Conservation (phyloP, 2,888 invertebrate genomes). For the Pandemis cinnamomeana region DNA sequence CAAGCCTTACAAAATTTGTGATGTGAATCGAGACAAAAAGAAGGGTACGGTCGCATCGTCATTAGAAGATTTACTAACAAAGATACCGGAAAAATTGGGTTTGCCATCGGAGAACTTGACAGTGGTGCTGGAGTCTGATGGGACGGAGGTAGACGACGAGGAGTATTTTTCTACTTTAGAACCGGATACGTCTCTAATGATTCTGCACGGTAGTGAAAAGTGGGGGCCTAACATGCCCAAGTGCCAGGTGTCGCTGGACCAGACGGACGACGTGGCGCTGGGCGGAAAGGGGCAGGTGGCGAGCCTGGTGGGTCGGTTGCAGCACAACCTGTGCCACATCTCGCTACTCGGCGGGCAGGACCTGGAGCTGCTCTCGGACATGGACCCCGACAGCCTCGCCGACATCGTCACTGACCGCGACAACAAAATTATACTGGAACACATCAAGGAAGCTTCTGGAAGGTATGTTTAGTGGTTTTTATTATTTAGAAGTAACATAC, state of each 20-base stretch:
- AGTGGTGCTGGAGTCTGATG: constrained; percentile 95
- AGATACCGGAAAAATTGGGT: constrained; percentile 90
- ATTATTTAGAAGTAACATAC: background rate
- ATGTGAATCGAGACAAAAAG: constrained; percentile 90
- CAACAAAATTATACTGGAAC: constrained; percentile 90
- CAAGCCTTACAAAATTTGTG: constrained; percentile 92
- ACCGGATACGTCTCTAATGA: constrained; percentile 93
- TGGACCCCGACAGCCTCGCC: constrained; percentile 94
- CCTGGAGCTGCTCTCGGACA: constrained; percentile 92
- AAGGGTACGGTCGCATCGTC: constrained; percentile 93
- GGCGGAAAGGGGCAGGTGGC: constrained; percentile 86
- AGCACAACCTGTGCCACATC: constrained; percentile 93
- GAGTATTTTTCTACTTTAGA: constrained; percentile 97
- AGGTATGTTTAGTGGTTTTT: constrained; percentile 73
- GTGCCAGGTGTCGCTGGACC: constrained; percentile 86
- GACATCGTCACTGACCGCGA: constrained; percentile 91
- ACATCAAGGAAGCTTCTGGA: constrained; percentile 93
- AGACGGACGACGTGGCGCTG: constrained; percentile 82
- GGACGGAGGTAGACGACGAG: constrained; percentile 97
- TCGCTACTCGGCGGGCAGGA: constrained; percentile 93
- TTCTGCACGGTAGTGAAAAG: constrained; percentile 90
- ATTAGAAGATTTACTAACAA: constrained; percentile 90
- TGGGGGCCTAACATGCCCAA: constrained; percentile 88
- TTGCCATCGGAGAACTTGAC: constrained; percentile 87
- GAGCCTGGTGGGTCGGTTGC: constrained; percentile 90